A percentile compares a stretch with the other conserved stretches of the same genome.
Evolutionary conservation across 1,140 invertebrate species (phyloP).

Genomic region (Bursaphelenchus mucronatus): DNA sequence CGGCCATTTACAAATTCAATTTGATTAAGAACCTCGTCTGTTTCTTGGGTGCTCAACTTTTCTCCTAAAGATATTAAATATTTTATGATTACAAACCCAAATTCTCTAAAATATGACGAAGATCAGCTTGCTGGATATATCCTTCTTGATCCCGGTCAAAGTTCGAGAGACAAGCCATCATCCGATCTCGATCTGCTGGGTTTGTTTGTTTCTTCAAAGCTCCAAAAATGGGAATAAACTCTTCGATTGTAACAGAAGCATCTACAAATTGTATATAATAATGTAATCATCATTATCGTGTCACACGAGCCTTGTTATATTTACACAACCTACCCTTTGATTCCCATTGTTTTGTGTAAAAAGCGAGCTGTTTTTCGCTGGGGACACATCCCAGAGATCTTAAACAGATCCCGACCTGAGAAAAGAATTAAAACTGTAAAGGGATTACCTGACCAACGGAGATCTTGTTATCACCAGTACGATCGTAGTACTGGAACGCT

Average conservation of each 20-base stretch:
- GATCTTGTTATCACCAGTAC: conserved; percentile 29
- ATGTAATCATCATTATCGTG: neutral
- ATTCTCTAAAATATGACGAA: conserved; percentile 30
- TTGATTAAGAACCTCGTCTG: conserved; percentile 7
- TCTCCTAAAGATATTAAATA: conserved; percentile 11
- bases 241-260: conserved; percentile 33
- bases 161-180: conserved; percentile 29
- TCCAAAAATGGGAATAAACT: conserved; percentile 34
- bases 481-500: conserved; percentile 36
- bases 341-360: conserved; percentile 30
- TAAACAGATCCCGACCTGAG: conserved; percentile 33
- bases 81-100: conserved; percentile 23
- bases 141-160: conserved; percentile 38
- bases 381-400: conserved; percentile 38
- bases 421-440: conserved; percentile 14
- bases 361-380: conserved; percentile 29
- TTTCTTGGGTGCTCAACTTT: neutral
- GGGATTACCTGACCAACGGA: conserved; percentile 26
- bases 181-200: conserved; percentile 11
- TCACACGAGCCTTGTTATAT: neutral
- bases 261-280: conserved; percentile 25
- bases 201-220: conserved; percentile 30
- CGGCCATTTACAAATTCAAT: conserved; percentile 15
- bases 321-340: conserved; percentile 18
- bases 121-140: conserved; percentile 20